phyloP scores from a whole-genome alignment of 2,113 vertebrate species.

The Corythornis madagascariensis region DNA sequence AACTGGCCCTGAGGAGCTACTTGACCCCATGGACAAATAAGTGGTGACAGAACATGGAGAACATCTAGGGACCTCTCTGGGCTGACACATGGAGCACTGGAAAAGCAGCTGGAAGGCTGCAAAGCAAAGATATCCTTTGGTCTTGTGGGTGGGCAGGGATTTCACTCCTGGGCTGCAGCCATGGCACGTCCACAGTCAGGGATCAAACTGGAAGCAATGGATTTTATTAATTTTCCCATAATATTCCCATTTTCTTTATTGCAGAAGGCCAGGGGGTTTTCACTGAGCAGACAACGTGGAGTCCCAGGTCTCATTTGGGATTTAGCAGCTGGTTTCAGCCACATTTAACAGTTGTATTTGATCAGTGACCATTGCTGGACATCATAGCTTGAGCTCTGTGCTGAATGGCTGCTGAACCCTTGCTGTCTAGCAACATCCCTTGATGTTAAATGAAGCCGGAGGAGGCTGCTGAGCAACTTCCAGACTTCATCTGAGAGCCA shows the following conservation, averaged over 20 bases:
- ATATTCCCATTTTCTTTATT: not conserved
- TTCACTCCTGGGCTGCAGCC: not conserved
- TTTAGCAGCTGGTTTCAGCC: not conserved
- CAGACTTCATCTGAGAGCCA: not conserved
- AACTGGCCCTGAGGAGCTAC: not conserved
- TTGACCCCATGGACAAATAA: not conserved
- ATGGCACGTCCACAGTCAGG: fast-evolving
- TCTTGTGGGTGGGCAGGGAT: not conserved
- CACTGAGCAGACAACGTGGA: fast-evolving
- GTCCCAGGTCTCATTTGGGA: not conserved
- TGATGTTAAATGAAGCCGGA: not conserved
- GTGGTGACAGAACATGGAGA: fast-evolving
- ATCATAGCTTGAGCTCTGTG: not conserved
- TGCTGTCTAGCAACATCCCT: not conserved
- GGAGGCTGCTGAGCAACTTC: not conserved
- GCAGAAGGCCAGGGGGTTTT: not conserved
- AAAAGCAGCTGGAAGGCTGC: not conserved
- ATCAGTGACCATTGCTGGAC: not conserved
- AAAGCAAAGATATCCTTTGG: not conserved
- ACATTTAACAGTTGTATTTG: not conserved
- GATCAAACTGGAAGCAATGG: not conserved
- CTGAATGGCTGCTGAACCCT: not conserved
- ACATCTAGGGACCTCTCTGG: not conserved
- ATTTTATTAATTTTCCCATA: not conserved
- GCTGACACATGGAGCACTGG: not conserved